Conservation (phyloP, 2,888 invertebrate species). For the Tromatobia lineatoria region DNA sequence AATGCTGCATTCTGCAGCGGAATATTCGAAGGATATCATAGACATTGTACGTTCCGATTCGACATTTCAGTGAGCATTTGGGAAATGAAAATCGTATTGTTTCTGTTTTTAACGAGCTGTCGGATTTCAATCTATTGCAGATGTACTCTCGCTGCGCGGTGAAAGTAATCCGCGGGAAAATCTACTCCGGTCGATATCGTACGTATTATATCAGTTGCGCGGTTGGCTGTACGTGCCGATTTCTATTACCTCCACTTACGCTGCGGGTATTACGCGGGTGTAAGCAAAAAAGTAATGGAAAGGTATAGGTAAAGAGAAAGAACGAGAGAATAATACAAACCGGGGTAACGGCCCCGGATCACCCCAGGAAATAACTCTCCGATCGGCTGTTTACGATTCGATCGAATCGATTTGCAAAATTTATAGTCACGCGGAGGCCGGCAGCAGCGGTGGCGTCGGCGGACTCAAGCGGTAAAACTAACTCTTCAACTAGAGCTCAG, state of each 20-base stretch:
- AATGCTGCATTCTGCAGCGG: neutral
- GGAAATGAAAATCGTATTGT: conserved; percentile 27
- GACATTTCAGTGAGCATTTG: neutral
- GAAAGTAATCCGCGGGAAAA: neutral
- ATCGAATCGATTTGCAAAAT: conserved; percentile 75
- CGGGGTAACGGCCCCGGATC: conserved; percentile 37
- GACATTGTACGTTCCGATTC: neutral
- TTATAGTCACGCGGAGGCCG: conserved; percentile 70
- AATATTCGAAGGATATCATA: neutral
- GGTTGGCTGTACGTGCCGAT: neutral
- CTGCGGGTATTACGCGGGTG: neutral
- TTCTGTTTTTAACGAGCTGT: neutral
- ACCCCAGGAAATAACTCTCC: conserved; percentile 25
- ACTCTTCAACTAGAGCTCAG: conserved; percentile 31
- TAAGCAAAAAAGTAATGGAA: neutral
- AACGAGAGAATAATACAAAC: conserved; percentile 37
- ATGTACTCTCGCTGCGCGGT: neutral
- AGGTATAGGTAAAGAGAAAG: neutral
- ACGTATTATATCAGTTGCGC: conserved; percentile 19
- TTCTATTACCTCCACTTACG: conserved; percentile 7
- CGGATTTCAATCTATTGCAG: neutral
- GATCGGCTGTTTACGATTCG: conserved; percentile 72
- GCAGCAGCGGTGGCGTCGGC: conserved; percentile 12
- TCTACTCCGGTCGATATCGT: neutral
- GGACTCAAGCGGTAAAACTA: conserved; percentile 28